Evolutionary conservation across 1,140 invertebrate genomes (phyloP).

Genomic region (Drosophila repleta): DNA sequence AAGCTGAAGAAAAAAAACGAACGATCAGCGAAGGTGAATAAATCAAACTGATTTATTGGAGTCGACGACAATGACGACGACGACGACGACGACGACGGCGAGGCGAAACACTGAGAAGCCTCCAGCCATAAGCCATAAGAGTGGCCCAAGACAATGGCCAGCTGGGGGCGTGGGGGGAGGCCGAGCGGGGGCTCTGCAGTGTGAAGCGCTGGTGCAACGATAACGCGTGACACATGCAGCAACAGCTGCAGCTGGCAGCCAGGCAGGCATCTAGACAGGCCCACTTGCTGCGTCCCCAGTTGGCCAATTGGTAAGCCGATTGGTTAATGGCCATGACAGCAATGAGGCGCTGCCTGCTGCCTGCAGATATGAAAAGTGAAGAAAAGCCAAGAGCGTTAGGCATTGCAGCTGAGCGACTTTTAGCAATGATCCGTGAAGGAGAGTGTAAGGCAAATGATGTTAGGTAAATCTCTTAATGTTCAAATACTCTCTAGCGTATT

Average conservation of each 20-base stretch:
- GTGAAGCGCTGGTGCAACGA: constrained; percentile 13
- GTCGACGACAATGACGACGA: constrained; percentile 61
- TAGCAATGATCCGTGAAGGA: no score
- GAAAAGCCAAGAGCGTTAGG: background rate
- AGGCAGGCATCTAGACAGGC: constrained; percentile 7
- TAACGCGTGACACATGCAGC: constrained; percentile 60
- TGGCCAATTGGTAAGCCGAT: constrained; percentile 39
- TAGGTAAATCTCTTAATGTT: no score
- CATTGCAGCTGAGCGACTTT: background rate
- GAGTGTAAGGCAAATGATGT: no score
- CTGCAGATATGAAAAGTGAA: no score
- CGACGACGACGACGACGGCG: constrained; percentile 56
- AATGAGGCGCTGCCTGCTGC: background rate
- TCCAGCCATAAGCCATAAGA: constrained; percentile 15
- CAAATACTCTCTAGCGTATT: no score
- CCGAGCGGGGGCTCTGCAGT: constrained; percentile 9
- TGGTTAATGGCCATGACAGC: constrained; percentile 16
- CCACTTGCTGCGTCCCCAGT: constrained; percentile 36
- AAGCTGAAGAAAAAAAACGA: constrained; percentile 18
- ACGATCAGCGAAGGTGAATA: constrained; percentile 61
- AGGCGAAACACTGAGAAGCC: constrained; percentile 29
- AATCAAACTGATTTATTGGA: constrained; percentile 81
- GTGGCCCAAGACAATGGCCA: constrained; percentile 49
- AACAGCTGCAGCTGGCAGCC: constrained; percentile 34
- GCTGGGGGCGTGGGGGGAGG: constrained; percentile 18